These are phyloP conservation scores for Sorex fumeus DNA, from an alignment of 2,113 vertebrate genomes.

Conservation along the genomic window DNA sequence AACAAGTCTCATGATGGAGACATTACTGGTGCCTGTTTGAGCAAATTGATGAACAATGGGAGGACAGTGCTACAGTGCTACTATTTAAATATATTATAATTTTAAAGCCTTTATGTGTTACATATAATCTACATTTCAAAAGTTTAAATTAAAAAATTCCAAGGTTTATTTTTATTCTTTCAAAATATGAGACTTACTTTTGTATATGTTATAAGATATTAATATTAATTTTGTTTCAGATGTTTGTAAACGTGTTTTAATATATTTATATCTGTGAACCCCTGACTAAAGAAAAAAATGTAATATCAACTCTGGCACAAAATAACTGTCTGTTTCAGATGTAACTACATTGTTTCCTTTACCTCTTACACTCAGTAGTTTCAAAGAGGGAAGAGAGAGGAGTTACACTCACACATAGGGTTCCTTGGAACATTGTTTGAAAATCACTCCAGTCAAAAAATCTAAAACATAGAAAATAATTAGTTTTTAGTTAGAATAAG, in stretches of 20 bases:
- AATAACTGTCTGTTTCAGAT: too few species aligned
- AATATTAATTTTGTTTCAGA: constrained; percentile 43
- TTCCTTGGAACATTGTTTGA: neutral
- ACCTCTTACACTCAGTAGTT: neutral
- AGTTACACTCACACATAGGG: neutral
- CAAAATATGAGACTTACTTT: too few species aligned
- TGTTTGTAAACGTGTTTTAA: neutral
- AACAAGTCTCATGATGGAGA: too few species aligned
- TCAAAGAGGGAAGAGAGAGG: neutral
- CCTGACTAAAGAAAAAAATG: neutral
- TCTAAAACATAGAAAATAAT: constrained; percentile 10
- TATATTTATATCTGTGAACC: neutral
- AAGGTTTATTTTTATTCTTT: too few species aligned
- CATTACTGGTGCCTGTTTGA: too few species aligned
- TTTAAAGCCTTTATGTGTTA: too few species aligned
- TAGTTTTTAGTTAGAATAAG: neutral
- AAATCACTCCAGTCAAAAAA: neutral
- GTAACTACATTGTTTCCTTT: neutral
- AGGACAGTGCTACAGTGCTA: too few species aligned
- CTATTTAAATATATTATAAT: too few species aligned
- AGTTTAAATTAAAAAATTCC: too few species aligned
- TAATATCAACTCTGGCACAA: too few species aligned
- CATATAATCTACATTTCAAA: too few species aligned
- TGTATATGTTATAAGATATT: neutral
- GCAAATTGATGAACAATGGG: too few species aligned